Evolutionary conservation across 2,113 vertebrate genomes (phyloP).

Genomic region (Alethe diademata): DNA sequence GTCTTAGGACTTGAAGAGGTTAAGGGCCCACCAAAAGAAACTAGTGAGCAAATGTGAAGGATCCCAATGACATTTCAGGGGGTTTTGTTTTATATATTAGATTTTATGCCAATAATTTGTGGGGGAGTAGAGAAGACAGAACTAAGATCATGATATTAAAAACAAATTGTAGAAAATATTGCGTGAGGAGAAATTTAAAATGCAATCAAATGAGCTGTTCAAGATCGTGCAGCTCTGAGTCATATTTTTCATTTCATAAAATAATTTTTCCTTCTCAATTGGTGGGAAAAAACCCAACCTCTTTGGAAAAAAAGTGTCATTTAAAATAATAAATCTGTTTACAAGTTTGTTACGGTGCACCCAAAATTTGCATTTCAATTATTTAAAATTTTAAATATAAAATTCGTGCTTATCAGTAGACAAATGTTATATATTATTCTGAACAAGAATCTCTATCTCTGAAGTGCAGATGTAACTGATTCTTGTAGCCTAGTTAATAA

Average conservation of each 20-base stretch:
- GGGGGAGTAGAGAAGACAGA: background rate
- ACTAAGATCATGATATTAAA: background rate
- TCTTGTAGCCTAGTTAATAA: background rate
- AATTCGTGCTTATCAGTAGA: background rate
- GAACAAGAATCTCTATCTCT: background rate
- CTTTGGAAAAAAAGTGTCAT: background rate
- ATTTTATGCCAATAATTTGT: background rate
- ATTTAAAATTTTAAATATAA: background rate
- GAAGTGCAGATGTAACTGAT: background rate
- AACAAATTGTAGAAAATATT: background rate
- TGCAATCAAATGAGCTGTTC: background rate
- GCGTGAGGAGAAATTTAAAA: background rate
- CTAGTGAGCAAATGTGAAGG: background rate
- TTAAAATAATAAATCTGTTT: background rate
- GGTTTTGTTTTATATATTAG: background rate
- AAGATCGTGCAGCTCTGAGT: background rate
- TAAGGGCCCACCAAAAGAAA: background rate
- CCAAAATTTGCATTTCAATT: background rate
- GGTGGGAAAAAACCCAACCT: fast-evolving
- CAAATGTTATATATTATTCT: background rate
- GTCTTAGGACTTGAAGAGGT: background rate
- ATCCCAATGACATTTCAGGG: background rate
- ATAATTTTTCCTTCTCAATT: background rate
- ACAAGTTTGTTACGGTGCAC: background rate
- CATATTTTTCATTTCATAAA: background rate